phyloP scores from a whole-genome alignment of 1,140 invertebrate genomes.

The Temnothorax nylanderi region DNA sequence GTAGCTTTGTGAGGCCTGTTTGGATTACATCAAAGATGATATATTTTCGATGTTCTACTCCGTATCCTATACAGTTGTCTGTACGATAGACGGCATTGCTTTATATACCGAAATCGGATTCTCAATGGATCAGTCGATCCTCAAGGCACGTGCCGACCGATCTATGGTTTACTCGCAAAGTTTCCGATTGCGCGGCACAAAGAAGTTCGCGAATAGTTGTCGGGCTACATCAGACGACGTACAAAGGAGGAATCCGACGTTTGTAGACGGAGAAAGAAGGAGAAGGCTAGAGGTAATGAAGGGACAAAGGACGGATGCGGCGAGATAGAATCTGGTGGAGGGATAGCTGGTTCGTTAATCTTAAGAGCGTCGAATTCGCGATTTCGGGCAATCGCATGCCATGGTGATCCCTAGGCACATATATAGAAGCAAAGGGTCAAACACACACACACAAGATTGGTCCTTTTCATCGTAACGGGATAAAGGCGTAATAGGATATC shows the following conservation, averaged over 20 bases:
- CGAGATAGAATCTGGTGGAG: conserved; percentile 56
- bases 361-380: conserved; percentile 80
- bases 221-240: conserved; percentile 51
- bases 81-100: conserved; percentile 1
- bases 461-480: conserved; percentile 75
- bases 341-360: conserved; percentile 79
- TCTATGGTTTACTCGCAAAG: conserved; percentile 66
- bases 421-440: conserved; percentile 73
- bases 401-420: conserved; percentile 55
- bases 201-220: conserved; percentile 74
- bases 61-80: too few species aligned
- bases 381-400: conserved; percentile 79
- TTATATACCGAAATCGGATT: not conserved
- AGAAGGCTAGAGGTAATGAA: conserved; percentile 51
- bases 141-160: conserved; percentile 61
- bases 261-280: conserved; percentile 67
- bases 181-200: conserved; percentile 68
- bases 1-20: not conserved
- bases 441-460: conserved; percentile 75
- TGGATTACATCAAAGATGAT: not conserved
- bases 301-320: conserved; percentile 17
- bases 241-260: conserved; percentile 78
- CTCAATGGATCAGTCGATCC: conserved; percentile 54
- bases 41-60: not conserved
- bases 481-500: conserved; percentile 40